A percentile compares a stretch with the other conserved stretches of the same genome.
Conservation (phyloP, 1,140 invertebrate species). For the Galleria mellonella region DNA sequence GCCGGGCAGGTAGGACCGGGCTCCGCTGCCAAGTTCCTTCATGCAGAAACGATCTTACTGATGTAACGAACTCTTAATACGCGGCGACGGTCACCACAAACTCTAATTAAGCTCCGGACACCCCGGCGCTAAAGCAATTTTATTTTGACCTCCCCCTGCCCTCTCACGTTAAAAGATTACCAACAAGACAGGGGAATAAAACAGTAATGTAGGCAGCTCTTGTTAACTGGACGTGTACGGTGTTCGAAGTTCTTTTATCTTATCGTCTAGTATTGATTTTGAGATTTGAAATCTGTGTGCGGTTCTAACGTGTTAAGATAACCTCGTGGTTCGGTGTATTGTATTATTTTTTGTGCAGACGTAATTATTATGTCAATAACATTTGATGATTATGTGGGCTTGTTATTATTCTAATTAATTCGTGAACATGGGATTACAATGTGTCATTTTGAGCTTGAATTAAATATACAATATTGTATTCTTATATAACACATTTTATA, state of each 20-base stretch:
- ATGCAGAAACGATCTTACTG: slow-evolving; percentile 60
- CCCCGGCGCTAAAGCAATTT: slow-evolving; percentile 21
- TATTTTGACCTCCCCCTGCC: slow-evolving; percentile 7
- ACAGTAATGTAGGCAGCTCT: slow-evolving; percentile 10
- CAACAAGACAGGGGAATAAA: too few relatives aligned
- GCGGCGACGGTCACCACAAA: slow-evolving; percentile 54
- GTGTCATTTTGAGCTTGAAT: neutral
- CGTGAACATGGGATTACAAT: too few relatives aligned
- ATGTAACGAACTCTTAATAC: slow-evolving; percentile 64
- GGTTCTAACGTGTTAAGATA: slow-evolving; percentile 39
- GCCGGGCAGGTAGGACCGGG: slow-evolving; percentile 38
- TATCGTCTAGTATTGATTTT: slow-evolving; percentile 59
- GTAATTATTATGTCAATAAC: slow-evolving; percentile 1
- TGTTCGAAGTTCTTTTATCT: slow-evolving; percentile 42
- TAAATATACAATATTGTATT: too few relatives aligned
- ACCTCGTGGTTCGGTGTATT: slow-evolving; percentile 7
- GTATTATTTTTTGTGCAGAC: slow-evolving; percentile 8
- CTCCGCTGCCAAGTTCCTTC: slow-evolving; percentile 33
- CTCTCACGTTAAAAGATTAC: neutral
- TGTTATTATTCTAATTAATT: too few relatives aligned
- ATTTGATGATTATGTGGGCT: too few relatives aligned
- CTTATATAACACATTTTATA: too few relatives aligned
- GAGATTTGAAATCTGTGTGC: slow-evolving; percentile 61
- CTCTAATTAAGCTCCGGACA: slow-evolving; percentile 58
- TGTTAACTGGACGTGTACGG: slow-evolving; percentile 14